A percentile compares a stretch with the other conserved stretches of the same genome.
Evolutionary conservation across 2,113 vertebrate genomes (phyloP).

Genomic region (Notothenia coriiceps): DNA sequence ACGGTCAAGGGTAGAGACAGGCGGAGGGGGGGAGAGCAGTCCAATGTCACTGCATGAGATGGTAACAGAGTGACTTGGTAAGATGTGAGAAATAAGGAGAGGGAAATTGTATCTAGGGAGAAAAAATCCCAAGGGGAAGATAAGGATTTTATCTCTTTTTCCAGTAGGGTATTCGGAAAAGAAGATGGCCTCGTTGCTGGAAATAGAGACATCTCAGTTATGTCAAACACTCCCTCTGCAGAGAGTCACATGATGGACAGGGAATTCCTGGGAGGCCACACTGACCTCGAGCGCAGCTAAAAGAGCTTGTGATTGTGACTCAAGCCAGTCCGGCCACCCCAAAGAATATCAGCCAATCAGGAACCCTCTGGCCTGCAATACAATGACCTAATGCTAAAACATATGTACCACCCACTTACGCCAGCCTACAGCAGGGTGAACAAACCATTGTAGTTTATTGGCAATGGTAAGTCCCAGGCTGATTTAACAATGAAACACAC

Average conservation of each 20-base stretch:
- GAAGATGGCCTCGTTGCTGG: slow-evolving; percentile 48
- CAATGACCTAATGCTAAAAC: background rate
- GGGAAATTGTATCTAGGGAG: background rate
- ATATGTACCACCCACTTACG: background rate
- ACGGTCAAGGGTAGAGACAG: slow-evolving; percentile 30
- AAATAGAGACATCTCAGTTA: slow-evolving; percentile 76
- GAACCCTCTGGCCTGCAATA: background rate
- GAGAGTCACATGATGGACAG: slow-evolving; percentile 50
- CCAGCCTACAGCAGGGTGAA: background rate
- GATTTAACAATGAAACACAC: too few relatives aligned
- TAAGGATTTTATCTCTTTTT: slow-evolving; percentile 26
- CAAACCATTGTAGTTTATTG: background rate
- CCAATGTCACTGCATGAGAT: slow-evolving; percentile 29
- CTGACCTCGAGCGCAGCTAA: slow-evolving; percentile 25
- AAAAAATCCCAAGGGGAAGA: background rate
- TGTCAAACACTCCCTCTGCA: slow-evolving; percentile 27
- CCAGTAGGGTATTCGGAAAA: slow-evolving; percentile 26
- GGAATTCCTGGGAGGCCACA: slow-evolving; percentile 60
- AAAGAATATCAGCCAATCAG: slow-evolving; percentile 11
- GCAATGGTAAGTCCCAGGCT: too few relatives aligned
- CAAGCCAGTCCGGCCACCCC: background rate
- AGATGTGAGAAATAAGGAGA: background rate
- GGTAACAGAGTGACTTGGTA: background rate
- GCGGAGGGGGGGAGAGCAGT: slow-evolving; percentile 12
- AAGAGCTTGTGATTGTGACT: slow-evolving; percentile 32